Evolutionary conservation across 1,140 invertebrate species (phyloP).

Genomic region (Parapsyche elsis): DNA sequence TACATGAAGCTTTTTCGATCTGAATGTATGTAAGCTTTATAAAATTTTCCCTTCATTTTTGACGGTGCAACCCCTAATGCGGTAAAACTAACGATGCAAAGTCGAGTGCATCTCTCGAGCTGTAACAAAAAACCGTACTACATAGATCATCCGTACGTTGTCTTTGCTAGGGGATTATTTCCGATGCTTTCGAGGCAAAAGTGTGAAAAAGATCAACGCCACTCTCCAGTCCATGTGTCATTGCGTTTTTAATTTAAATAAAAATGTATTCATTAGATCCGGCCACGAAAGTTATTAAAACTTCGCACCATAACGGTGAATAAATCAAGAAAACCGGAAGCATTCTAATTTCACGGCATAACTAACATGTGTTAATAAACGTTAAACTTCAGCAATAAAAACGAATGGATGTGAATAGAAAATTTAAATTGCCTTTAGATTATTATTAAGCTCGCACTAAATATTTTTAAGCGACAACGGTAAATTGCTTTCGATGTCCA

Average conservation of each 20-base stretch:
- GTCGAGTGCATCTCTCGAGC: background rate
- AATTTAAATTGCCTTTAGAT: constrained; percentile 1
- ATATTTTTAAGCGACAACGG: background rate
- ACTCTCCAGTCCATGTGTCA: no score
- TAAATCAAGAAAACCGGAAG: background rate
- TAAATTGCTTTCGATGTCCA: background rate
- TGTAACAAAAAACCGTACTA: background rate
- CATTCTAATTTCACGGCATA: background rate
- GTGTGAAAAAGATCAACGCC: no score
- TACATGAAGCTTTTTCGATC: no score
- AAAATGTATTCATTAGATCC: background rate
- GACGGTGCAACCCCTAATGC: no score
- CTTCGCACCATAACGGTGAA: background rate
- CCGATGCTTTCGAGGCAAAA: background rate
- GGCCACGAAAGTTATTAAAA: background rate
- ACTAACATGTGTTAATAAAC: background rate
- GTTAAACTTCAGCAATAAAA: constrained; percentile 2
- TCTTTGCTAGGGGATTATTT: background rate
- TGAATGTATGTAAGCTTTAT: no score
- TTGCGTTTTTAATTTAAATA: background rate
- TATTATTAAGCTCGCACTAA: background rate
- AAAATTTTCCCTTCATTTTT: no score
- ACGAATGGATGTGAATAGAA: background rate
- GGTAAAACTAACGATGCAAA: no score
- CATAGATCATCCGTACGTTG: background rate